A percentile compares a stretch with the other conserved stretches of the same genome.
Evolutionary conservation across 2,888 invertebrate genomes (phyloP).

Genomic region (Drosophila nigricruria): DNA sequence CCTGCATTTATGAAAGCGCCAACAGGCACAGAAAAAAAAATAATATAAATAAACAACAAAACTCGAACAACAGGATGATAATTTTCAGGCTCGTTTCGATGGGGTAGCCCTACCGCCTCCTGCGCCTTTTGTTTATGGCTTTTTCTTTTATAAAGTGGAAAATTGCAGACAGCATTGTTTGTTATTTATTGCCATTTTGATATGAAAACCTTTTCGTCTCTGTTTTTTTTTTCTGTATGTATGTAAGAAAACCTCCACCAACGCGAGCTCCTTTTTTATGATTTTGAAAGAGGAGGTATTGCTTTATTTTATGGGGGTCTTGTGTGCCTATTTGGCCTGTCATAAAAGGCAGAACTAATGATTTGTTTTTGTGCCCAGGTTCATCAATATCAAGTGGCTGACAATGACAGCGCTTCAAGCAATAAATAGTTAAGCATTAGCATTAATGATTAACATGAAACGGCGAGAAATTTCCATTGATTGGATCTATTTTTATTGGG

Average conservation of each 20-base stretch:
- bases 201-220: constrained; percentile 68
- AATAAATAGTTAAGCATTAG: constrained; percentile 35
- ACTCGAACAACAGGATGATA: constrained; percentile 72
- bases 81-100: constrained; percentile 68
- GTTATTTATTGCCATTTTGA: constrained; percentile 81
- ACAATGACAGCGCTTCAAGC: constrained; percentile 51
- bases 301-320: constrained; percentile 34
- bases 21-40: constrained; percentile 21
- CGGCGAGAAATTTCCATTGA: constrained; percentile 34
- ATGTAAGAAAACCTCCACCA: constrained; percentile 20
- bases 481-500: constrained; percentile 24
- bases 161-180: constrained; percentile 81
- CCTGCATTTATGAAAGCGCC: constrained; percentile 65
- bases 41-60: constrained; percentile 30
- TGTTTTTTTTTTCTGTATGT: constrained; percentile 21
- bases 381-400: constrained; percentile 67
- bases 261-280: background rate
- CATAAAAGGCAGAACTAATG: constrained; percentile 69
- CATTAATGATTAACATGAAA: constrained; percentile 54
- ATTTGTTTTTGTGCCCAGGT: constrained; percentile 52
- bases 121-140: constrained; percentile 71
- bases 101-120: background rate
- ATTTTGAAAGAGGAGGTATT: background rate
- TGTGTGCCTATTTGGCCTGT: constrained; percentile 42
- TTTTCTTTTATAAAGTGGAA: constrained; percentile 78